Evolutionary conservation across 2,113 vertebrate species (phyloP).

Genomic region (Tupaia tana): DNA sequence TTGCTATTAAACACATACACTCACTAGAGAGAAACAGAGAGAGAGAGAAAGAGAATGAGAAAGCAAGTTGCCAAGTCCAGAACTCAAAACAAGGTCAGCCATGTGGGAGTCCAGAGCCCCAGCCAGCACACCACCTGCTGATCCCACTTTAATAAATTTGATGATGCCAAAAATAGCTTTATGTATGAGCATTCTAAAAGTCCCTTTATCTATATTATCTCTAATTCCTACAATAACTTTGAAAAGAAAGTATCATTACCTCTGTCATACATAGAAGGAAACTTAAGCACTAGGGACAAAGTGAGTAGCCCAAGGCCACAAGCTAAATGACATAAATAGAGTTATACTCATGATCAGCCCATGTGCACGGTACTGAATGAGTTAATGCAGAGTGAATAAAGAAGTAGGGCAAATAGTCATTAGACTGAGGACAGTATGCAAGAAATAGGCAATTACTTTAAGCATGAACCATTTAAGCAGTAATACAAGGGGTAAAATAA

Average conservation of each 20-base stretch:
- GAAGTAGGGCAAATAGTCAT: neutral
- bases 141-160: neutral
- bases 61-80: too few relatives aligned
- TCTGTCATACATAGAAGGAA: neutral
- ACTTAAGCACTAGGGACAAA: neutral
- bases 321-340: neutral
- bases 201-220: neutral
- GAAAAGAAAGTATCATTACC: neutral
- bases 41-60: too few relatives aligned
- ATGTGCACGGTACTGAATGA: rapidly evolving
- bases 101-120: too few relatives aligned
- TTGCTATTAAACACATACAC: too few relatives aligned
- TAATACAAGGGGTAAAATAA: neutral
- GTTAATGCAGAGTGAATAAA: neutral
- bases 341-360: neutral
- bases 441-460: neutral
- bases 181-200: neutral
- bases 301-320: neutral
- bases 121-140: too few relatives aligned
- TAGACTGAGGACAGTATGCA: neutral
- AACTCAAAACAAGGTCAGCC: too few relatives aligned
- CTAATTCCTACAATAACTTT: neutral
- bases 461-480: neutral
- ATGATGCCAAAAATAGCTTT: neutral
- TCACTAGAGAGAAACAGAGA: too few relatives aligned